Evolutionary conservation across 2,888 invertebrate species (phyloP).

Genomic region (Loripinus fragilis): DNA sequence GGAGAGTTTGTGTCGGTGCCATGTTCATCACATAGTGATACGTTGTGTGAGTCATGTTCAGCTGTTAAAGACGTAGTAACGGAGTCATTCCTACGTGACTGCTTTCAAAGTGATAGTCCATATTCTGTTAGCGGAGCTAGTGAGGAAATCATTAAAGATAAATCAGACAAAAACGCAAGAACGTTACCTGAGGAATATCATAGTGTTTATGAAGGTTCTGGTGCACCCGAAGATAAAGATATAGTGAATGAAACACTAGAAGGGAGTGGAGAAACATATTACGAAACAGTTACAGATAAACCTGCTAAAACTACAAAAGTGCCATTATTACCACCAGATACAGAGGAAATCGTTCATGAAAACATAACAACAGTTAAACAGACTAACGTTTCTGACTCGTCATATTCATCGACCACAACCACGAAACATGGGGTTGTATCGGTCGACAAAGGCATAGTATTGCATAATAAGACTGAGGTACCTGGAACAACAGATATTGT

Average conservation of each 20-base stretch:
- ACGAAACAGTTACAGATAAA: background rate
- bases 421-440: conserved; percentile 8
- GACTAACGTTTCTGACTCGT: background rate
- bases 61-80: conserved; percentile 31
- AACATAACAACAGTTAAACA: conserved; percentile 14
- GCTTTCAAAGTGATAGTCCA: conserved; percentile 19
- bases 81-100: conserved; percentile 31
- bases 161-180: background rate
- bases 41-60: conserved; percentile 62
- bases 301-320: background rate
- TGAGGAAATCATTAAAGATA: background rate
- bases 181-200: background rate
- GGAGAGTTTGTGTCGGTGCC: conserved; percentile 54
- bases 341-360: background rate
- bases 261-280: conserved; percentile 3
- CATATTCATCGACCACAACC: background rate
- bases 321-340: conserved; percentile 11
- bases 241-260: conserved; percentile 7
- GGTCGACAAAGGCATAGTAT: conserved; percentile 14
- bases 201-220: conserved; percentile 14
- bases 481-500: background rate
- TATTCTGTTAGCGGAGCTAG: background rate
- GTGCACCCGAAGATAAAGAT: background rate
- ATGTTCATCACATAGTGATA: conserved; percentile 58
- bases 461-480: conserved; percentile 15